Conservation (phyloP, 2,888 invertebrate species). For the Helicoverpa assulta region DNA sequence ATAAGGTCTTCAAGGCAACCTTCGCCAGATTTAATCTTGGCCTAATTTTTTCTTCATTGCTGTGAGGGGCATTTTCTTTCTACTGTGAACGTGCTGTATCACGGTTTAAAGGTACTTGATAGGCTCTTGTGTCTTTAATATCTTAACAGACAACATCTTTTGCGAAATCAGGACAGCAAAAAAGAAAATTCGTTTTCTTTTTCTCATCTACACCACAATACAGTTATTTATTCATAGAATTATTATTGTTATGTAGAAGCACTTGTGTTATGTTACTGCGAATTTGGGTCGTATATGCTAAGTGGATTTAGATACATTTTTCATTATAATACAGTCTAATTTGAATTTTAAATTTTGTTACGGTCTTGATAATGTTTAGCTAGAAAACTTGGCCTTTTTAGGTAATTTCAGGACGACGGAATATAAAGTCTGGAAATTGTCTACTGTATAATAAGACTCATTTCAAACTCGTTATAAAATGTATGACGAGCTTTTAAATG, state of each 20-base stretch:
- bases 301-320: conserved; percentile 39
- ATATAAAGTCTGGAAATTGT: conserved; percentile 24
- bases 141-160: conserved; percentile 72
- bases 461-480: conserved; percentile 31
- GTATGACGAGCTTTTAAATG: conserved; percentile 27
- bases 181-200: conserved; percentile 56
- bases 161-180: conserved; percentile 67
- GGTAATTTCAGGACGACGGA: conserved; percentile 10
- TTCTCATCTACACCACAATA: conserved; percentile 32
- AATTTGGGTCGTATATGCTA: conserved; percentile 30
- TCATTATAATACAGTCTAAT: conserved; percentile 38
- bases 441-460: conserved; percentile 24
- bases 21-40: conserved; percentile 69
- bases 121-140: conserved; percentile 72
- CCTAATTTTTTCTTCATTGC: conserved; percentile 65
- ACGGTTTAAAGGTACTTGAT: conserved; percentile 66
- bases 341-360: conserved; percentile 53
- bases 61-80: conserved; percentile 57
- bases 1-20: conserved; percentile 61
- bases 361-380: conserved; percentile 36
- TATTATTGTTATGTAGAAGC: conserved; percentile 53
- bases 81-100: conserved; percentile 70
- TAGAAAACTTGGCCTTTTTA: conserved; percentile 28
- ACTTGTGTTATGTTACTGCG: conserved; percentile 43
- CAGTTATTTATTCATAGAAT: conserved; percentile 59